Base-by-base conservation (phyloP, 2,797 vertebrate genomes). In the Acipenser ruthenus region DNA sequence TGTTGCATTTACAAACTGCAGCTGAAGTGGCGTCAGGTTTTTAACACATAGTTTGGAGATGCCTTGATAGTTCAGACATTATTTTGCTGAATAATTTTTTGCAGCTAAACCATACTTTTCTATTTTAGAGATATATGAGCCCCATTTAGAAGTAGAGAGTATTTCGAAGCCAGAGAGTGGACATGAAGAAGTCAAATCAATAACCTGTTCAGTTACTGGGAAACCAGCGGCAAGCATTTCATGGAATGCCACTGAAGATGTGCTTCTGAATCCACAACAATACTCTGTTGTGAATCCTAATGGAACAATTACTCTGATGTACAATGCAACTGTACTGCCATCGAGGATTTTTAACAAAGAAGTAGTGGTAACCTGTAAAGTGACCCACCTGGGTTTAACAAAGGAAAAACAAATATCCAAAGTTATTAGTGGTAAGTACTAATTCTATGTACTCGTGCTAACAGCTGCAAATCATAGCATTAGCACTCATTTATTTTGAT, bases 321-420 rank as follows among this genome's bases (percentile, higher is more conserved):
- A 6, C 7, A 1, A 58, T 13, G 55, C 55, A 9, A 15, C 55
- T 7, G 12, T 58, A 7, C 6, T n/a, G 6, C 7, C 15, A n/a
- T 58, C 55, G 1, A 58, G 55, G 12, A 11, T 58, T 11, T 11
- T n/a, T 58, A 13, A 6, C n/a, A 58, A 11, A 3, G 8, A 23
- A 63, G 4, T 23, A 13, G 37, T 37, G 65, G 69, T 78, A 6
- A 13, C 49, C 65, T 81, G 79, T 67, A 47, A n/a, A 18, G 74
- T 1, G 0, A 1, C 6, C 23, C 65, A 71, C 2, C n/a, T n/a
- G 15, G 55, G 3, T 12, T 73, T 67, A 37, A 52, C 6, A 12
- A 59, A 53, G 68, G 70, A 63, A 0, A 66, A 2, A 7, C 13
- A 0, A 10, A 48, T 51, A 49, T 65, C 0, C 6, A 2, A 0